Percentiles rank a stretch among this genome's conserved stretches.
Conservation (phyloP, 2,888 invertebrate genomes). For the Oligia fasciuncula region DNA sequence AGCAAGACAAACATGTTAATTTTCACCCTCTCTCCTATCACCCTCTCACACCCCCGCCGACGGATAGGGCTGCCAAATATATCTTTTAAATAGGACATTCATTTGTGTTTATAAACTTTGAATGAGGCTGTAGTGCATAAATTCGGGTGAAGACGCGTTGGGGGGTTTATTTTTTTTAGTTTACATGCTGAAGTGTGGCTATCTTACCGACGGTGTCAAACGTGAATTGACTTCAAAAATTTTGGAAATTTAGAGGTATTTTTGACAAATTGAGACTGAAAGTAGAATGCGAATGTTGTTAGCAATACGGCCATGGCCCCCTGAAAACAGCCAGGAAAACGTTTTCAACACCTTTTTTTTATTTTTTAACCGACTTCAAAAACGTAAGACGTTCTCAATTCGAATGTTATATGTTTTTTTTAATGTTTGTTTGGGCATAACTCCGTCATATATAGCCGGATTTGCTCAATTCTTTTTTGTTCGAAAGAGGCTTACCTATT, state of each 20-base stretch:
- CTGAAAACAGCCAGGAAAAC: neutral
- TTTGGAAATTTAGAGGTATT: neutral
- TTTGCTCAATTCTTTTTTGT: too few relatives aligned
- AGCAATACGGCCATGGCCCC: neutral
- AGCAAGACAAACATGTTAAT: slow-evolving; percentile 90
- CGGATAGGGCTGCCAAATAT: slow-evolving; percentile 61
- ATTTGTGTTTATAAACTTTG: slow-evolving; percentile 31
- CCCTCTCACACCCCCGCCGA: slow-evolving; percentile 60
- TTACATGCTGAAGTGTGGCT: neutral
- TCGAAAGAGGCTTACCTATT: too few relatives aligned
- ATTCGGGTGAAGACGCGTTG: neutral
- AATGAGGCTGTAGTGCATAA: slow-evolving; percentile 5
- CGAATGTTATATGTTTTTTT: too few relatives aligned
- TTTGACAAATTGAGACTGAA: neutral
- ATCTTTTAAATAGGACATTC: slow-evolving; percentile 42
- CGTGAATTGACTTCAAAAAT: neutral
- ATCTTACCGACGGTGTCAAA: neutral
- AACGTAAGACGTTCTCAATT: too few relatives aligned
- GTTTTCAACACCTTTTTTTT: neutral
- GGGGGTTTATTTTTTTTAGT: neutral
- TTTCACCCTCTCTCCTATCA: slow-evolving; percentile 76
- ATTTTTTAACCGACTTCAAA: too few relatives aligned
- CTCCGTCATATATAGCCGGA: too few relatives aligned
- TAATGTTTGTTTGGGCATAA: too few relatives aligned
- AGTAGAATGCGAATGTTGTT: neutral